phyloP scores from a whole-genome alignment of 2,113 vertebrate genomes.

The Zeus faber region DNA sequence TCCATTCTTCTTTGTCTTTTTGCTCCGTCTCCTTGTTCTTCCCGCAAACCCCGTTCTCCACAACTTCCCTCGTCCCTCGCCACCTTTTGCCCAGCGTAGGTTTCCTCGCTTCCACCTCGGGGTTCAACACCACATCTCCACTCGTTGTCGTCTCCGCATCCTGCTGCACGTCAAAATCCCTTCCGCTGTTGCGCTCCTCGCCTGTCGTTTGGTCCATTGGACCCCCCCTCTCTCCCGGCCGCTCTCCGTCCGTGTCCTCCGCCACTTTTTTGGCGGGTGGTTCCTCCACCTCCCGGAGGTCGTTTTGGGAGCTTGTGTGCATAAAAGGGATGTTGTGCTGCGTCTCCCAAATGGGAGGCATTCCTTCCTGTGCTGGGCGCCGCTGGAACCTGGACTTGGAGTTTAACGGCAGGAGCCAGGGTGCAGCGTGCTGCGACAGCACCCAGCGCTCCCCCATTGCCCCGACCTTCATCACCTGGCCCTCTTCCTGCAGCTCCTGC shows the following conservation, averaged over 20 bases:
- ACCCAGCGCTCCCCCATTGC: constrained; percentile 45
- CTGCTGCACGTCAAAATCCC: neutral
- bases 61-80: no score
- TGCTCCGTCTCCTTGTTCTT: no score
- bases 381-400: constrained; percentile 24
- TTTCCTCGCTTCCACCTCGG: no score
- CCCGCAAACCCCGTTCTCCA: no score
- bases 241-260: constrained; percentile 1
- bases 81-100: no score
- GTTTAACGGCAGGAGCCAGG: constrained; percentile 58
- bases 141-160: neutral
- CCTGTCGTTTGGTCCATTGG: rapidly evolving
- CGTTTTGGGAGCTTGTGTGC: constrained; percentile 34
- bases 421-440: constrained; percentile 41
- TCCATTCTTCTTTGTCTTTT: no score
- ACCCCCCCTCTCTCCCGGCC: neutral
- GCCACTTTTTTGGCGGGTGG: constrained; percentile 6
- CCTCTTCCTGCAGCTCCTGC: constrained; percentile 51
- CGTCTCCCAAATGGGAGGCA: neutral
- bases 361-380: neutral
- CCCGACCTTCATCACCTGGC: constrained; percentile 50
- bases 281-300: constrained; percentile 12
- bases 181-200: neutral
- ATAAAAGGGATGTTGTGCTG: constrained; percentile 34
- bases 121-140: neutral